Evolutionary conservation across 1,140 invertebrate genomes (phyloP).

Genomic region (Pygmarrhopalites habei): DNA sequence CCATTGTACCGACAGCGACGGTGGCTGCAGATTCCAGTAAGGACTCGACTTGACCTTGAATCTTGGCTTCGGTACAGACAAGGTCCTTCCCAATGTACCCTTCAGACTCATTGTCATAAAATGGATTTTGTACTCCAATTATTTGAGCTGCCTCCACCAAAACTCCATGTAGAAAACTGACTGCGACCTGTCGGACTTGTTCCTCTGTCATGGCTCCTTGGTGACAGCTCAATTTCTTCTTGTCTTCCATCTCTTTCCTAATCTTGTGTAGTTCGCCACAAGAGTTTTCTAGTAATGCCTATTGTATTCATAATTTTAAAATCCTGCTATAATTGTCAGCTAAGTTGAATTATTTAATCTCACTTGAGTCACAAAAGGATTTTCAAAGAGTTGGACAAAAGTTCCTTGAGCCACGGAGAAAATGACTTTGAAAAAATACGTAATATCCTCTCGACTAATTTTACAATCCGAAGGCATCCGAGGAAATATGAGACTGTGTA

Average conservation of each 20-base stretch:
- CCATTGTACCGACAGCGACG: neutral
- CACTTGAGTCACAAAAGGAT: conserved; percentile 9
- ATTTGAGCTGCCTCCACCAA: conserved; percentile 1
- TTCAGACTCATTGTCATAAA: neutral
- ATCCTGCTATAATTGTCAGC: neutral
- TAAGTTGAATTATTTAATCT: neutral
- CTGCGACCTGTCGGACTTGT: neutral
- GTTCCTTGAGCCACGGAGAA: neutral
- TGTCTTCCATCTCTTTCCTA: neutral
- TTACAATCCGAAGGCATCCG: neutral
- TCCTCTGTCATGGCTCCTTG: conserved; percentile 1
- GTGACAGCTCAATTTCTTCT: neutral
- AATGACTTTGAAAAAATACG: neutral
- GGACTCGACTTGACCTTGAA: conserved; percentile 5
- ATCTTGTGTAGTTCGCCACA: neutral
- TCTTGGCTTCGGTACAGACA: neutral
- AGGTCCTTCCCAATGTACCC: neutral
- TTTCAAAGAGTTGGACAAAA: conserved; percentile 3
- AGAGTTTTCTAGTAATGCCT: neutral
- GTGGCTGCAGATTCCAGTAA: conserved; percentile 1
- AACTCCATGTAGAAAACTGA: neutral
- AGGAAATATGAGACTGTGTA: neutral
- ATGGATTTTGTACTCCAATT: conserved; percentile 15
- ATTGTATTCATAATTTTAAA: neutral
- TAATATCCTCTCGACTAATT: neutral